phyloP scores from a whole-genome alignment of 2,888 invertebrate species.

The Diarsia dahlii region DNA sequence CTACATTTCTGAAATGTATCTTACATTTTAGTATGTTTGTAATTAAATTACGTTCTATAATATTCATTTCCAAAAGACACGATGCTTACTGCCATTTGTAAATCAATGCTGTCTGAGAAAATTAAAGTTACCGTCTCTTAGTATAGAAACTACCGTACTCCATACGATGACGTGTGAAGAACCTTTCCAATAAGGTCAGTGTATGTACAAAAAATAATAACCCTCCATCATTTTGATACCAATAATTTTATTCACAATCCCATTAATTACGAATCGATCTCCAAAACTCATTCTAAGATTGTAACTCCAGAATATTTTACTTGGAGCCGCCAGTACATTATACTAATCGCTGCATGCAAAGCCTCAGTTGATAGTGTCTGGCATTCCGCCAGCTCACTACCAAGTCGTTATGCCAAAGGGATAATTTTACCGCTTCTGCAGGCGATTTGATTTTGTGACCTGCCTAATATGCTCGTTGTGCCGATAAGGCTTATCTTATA shows the following conservation, averaged over 20 bases:
- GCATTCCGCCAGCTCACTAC: conserved; percentile 70
- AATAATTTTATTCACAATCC: neutral
- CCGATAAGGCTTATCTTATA: conserved; percentile 70
- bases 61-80: too few species aligned
- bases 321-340: conserved; percentile 67
- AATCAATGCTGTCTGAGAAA: too few species aligned
- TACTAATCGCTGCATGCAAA: conserved; percentile 72
- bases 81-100: too few species aligned
- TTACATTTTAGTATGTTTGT: too few species aligned
- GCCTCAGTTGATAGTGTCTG: conserved; percentile 70
- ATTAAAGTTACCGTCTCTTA: too few species aligned
- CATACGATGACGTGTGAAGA: too few species aligned
- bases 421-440: conserved; percentile 75
- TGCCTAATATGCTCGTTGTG: conserved; percentile 70
- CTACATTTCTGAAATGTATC: too few species aligned
- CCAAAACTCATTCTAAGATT: conserved; percentile 31
- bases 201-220: too few species aligned
- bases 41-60: too few species aligned
- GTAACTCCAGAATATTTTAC: conserved; percentile 64
- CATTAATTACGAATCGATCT: conserved; percentile 38
- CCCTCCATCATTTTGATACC: too few species aligned
- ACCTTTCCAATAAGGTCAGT: too few species aligned
- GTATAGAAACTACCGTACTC: too few species aligned
- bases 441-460: conserved; percentile 78
- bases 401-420: conserved; percentile 68